Conservation (phyloP, 2,113 vertebrate genomes). For the Mormyrus lacerda region DNA sequence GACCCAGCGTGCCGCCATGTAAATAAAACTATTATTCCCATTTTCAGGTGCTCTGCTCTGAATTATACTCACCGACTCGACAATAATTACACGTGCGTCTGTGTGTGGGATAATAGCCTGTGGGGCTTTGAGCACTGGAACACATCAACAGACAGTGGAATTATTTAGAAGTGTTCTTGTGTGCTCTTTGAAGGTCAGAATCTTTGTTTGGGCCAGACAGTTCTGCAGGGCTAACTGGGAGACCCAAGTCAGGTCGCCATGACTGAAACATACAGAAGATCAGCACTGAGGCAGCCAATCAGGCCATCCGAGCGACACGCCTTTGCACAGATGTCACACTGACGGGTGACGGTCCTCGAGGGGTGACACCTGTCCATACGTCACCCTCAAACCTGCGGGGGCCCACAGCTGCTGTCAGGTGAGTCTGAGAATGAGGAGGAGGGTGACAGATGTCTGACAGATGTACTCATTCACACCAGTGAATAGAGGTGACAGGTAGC, state of each 20-base stretch:
- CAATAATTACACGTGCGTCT: slow-evolving; percentile 20
- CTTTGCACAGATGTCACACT: background rate
- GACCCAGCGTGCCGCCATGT: slow-evolving; percentile 50
- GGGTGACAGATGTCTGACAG: background rate
- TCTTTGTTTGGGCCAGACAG: slow-evolving; percentile 46
- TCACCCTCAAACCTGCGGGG: background rate
- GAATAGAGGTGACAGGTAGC: background rate
- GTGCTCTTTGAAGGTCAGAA: slow-evolving; percentile 32
- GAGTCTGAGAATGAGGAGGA: background rate
- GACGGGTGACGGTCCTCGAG: background rate
- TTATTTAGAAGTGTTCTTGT: background rate
- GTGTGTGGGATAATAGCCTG: slow-evolving; percentile 11
- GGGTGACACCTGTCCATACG: background rate
- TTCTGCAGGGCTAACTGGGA: slow-evolving; percentile 38
- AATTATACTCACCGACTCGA: slow-evolving; percentile 30
- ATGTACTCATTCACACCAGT: background rate
- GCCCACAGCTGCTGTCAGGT: background rate
- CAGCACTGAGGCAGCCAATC: background rate
- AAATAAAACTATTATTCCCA: slow-evolving; percentile 55
- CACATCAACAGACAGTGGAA: background rate
- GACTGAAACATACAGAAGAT: background rate
- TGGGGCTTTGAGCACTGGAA: background rate
- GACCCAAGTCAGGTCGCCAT: background rate
- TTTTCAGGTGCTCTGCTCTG: slow-evolving; percentile 35
- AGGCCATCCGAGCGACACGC: background rate